Percentiles rank a stretch among this genome's conserved stretches.
These are phyloP conservation scores for Melieria omissa DNA, from an alignment of 2,888 invertebrate genomes.

Conservation along the genomic window DNA sequence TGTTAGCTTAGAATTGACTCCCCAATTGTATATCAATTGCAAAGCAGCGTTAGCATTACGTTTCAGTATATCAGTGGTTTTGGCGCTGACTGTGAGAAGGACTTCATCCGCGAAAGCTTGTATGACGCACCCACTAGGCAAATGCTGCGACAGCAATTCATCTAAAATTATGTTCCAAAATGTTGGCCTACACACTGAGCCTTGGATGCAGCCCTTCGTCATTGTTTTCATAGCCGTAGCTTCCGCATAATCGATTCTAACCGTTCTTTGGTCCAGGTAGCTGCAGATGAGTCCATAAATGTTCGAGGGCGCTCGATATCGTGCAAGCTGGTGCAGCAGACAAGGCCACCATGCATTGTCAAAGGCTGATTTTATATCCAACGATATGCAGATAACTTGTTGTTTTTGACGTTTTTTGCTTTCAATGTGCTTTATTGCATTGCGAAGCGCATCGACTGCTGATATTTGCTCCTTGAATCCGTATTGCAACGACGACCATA, in stretches of 20 bases:
- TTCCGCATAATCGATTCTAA: conserved; percentile 10
- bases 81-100: not conserved
- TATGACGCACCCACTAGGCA: not conserved
- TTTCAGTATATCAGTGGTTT: not conserved
- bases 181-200: not conserved
- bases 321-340: not conserved
- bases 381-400: not conserved
- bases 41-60: not conserved
- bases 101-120: not conserved
- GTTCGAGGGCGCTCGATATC: not conserved
- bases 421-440: not conserved
- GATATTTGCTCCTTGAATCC: conserved; percentile 2
- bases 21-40: not conserved
- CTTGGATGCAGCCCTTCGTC: not conserved
- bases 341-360: conserved; percentile 20
- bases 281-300: conserved; percentile 1
- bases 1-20: not conserved
- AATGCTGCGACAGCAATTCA: not conserved
- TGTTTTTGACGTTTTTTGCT: not conserved
- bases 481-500: not conserved
- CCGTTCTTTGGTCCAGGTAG: not conserved
- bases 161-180: not conserved
- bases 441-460: not conserved
- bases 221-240: not conserved
- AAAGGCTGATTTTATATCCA: conserved; percentile 13